Evolutionary conservation across 2,113 vertebrate species (phyloP), one percentile per base, ranked within the genome.

Genomic region (Podilymbus podiceps): DNA sequence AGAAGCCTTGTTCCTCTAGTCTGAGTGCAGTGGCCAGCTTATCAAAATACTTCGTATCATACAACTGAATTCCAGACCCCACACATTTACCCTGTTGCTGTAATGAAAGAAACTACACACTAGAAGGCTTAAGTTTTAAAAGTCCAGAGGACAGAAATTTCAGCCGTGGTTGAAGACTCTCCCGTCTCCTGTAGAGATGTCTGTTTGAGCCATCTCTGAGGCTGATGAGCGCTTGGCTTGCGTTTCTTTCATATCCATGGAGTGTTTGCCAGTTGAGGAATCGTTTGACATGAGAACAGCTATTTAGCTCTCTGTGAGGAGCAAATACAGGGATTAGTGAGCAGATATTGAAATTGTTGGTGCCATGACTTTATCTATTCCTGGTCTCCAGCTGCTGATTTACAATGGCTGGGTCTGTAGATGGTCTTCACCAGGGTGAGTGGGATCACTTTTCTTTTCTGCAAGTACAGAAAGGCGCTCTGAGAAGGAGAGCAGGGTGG

Each of bases 271-370:
- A 1, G 7, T 8, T 9, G n/a, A 72, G 49, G 40, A 33, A 5
- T 18, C 0, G 0, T 49, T 89, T 81, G 18, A 55, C 11, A 5
- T 12, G 25, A n/a, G 31, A 42, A 3, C 17, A 75, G 64, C 44
- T 53, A 2, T 28, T n/a, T 5, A 8, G 33, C 35, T 25, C 42
- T 1, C 13, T 64, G 49, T 30, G 35, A 59, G 14, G 33, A 5
- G 15, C 8, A 19, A 28, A 30, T 18, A 1, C 7, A 14, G 19
- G 14, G 12, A 1, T 0, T 23, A 40, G 12, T 0, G 6, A 50
- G 67, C 53, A 58, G 53, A 4, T 21, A 8, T 1, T 71, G 40
- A 46, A 20, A 3, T 6, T 35, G 33, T 2, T 71, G 67, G 55
- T 33, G 55, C 63, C 15, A 1, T 35, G n/a, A 38, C 38, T 64